phyloP scores from a whole-genome alignment of 2,113 vertebrate species.

The Cephalopterus ornatus region DNA sequence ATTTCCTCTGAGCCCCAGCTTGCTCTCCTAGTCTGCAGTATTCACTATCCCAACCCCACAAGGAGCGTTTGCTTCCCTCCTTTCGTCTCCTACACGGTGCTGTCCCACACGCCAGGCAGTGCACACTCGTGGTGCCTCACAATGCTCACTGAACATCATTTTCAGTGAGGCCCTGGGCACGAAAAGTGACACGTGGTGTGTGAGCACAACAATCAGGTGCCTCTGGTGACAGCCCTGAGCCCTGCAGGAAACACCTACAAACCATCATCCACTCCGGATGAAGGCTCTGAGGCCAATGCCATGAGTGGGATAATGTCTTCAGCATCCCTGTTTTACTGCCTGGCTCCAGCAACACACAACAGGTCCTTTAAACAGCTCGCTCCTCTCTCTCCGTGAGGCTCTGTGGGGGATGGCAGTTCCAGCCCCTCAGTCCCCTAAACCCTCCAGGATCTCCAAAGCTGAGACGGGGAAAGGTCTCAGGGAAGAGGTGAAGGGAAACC shows the following conservation, averaged over 20 bases:
- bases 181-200: neutral
- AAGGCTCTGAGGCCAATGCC: neutral
- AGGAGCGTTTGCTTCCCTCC: neutral
- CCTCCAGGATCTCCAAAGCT: neutral
- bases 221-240: neutral
- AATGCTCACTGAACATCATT: neutral
- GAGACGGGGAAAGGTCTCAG: neutral
- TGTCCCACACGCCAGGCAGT: neutral
- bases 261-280: neutral
- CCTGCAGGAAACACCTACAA: neutral
- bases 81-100: neutral
- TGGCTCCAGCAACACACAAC: rapidly evolving
- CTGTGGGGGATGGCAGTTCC: neutral
- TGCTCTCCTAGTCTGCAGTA: neutral
- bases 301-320: neutral
- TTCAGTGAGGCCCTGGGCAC: neutral
- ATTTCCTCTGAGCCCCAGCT: neutral
- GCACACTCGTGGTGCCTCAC: neutral
- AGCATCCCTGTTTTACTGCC: neutral
- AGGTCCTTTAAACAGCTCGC: neutral
- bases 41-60: neutral
- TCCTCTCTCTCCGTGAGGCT: rapidly evolving
- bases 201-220: rapidly evolving
- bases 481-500: neutral
- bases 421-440: neutral